These are phyloP conservation scores for Eubucco bourcierii DNA, from an alignment of 2,113 vertebrate genomes.

Conservation along the genomic window DNA sequence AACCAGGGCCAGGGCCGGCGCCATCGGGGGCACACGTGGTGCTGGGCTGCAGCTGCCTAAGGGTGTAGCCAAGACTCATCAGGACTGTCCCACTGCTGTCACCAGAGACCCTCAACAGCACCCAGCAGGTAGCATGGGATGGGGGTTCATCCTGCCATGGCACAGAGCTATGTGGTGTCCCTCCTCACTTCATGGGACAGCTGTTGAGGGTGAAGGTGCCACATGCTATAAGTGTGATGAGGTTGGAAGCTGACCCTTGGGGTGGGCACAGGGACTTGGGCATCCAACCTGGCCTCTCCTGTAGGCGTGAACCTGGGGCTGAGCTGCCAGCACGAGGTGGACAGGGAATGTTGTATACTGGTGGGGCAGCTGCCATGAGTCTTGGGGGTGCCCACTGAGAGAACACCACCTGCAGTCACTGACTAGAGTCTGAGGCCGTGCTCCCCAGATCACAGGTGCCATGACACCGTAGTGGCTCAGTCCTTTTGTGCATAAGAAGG, in stretches of 20 bases:
- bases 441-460: not conserved
- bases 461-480: fast-evolving
- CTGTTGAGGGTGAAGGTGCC: fast-evolving
- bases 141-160: not conserved
- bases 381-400: fast-evolving
- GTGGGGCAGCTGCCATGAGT: fast-evolving
- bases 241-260: not conserved
- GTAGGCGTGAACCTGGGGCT: not conserved
- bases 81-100: not conserved
- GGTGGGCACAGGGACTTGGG: not conserved
- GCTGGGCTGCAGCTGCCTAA: not conserved
- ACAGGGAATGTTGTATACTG: not conserved
- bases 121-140: not conserved
- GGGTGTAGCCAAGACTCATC: not conserved
- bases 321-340: not conserved
- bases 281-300: not conserved
- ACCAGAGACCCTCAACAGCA: not conserved
- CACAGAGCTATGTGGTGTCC: fast-evolving
- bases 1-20: not conserved
- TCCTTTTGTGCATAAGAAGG: not conserved
- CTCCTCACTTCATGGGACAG: not conserved
- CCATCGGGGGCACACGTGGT: not conserved
- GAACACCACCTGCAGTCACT: fast-evolving
- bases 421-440: fast-evolving
- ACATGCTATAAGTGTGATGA: fast-evolving